Evolutionary conservation across 2,113 vertebrate species (phyloP).

Genomic region (Ptychochromis oligacanthus): DNA sequence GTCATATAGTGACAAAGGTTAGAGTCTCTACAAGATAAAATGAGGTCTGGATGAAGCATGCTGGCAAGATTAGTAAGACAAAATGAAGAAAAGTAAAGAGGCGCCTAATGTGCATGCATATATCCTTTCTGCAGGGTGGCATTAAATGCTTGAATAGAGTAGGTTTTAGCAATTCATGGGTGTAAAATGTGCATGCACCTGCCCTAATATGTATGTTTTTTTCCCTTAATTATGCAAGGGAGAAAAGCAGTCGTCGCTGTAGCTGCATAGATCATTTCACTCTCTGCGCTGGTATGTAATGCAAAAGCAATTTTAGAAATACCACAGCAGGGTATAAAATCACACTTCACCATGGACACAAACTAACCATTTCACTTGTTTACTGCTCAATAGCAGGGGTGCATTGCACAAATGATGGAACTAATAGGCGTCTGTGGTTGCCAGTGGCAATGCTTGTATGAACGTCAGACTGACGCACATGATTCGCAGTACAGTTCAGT

Average conservation of each 20-base stretch:
- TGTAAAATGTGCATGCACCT: constrained; percentile 7
- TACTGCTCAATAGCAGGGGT: constrained; percentile 33
- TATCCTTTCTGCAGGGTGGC: not conserved
- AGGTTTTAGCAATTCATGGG: not conserved
- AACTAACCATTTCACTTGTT: constrained; percentile 39
- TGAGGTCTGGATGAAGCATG: not conserved
- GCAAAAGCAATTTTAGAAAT: constrained; percentile 3
- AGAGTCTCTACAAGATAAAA: not conserved
- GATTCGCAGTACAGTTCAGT: constrained; percentile 47
- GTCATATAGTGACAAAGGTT: not conserved
- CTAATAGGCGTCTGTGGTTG: constrained; percentile 62
- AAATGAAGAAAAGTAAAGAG: not conserved
- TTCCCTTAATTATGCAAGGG: constrained; percentile 11
- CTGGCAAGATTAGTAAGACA: not conserved
- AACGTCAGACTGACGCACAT: constrained; percentile 79
- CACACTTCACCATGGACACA: constrained; percentile 10
- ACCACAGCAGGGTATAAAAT: constrained; percentile 24
- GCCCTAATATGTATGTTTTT: constrained; percentile 8
- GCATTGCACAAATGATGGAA: constrained; percentile 56
- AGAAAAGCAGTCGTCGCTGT: not conserved
- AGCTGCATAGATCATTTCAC: not conserved
- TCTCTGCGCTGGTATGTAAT: constrained; percentile 20
- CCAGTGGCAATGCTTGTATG: constrained; percentile 61
- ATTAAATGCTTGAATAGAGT: not conserved
- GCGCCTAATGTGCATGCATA: constrained; percentile 25